Evolutionary conservation across 2,888 invertebrate genomes (phyloP), one percentile per base, ranked within the genome.

Genomic region (Crepidodera aurea): DNA sequence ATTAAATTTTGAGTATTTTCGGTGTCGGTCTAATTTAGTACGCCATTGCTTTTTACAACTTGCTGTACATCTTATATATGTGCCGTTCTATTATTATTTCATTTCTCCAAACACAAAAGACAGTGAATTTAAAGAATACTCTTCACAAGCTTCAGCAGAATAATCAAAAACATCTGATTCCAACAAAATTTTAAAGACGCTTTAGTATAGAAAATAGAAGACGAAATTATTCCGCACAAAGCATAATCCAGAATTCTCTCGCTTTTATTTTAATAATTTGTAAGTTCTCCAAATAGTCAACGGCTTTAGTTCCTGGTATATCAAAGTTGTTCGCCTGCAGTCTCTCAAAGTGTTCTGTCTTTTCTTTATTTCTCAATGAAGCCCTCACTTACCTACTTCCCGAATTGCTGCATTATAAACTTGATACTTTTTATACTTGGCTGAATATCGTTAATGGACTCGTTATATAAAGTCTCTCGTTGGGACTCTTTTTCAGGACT

Each of bases 391-490:
- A 76, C 75, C 73, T 74, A 74, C 76, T 73, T 76, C 73, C 74
- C 73, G 72, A 67, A 68, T 67, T 71, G 74, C 64, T 74, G 74
- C 77, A 76, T 77, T 77, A 77, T 78, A 78, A 79, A 79, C 78
- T 77, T 77, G 79, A 79, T 79, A 79, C 79, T 80, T 79, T 80
- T 79, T 76, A 78, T 78, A 76, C 76, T 77, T 75, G 74, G 77
- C 72, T 79, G 79, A 75, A 76, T 78, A 78, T 75, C 75, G 74
- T 77, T 80, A 80, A 80, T 80, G 80, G 79, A 78, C 76, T 78
- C 78, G 76, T 78, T 78, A 77, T 77, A 73, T 69, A 71, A 62
- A 63, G 63, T 59, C 63, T 54, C 34, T 55, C 50, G 69, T 65
- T 66, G 67, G 58, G 55, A 59, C 48, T 62, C 42, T 48, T 34